phyloP scores from a whole-genome alignment of 2,797 vertebrate species.

The Ptychadena robeensis region DNA sequence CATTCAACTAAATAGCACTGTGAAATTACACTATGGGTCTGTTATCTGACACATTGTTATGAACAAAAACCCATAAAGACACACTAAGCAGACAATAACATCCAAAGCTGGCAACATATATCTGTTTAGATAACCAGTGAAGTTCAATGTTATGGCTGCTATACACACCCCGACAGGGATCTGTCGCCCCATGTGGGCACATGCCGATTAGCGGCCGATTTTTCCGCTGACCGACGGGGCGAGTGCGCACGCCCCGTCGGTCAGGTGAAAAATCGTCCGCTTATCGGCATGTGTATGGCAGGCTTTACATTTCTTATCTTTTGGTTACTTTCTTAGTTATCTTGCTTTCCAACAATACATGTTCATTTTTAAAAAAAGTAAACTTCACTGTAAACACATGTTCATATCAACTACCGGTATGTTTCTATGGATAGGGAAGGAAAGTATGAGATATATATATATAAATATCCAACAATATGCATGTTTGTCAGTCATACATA shows the following conservation, averaged over 20 bases:
- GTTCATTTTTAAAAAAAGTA: neutral
- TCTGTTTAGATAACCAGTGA: neutral
- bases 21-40: too few species aligned
- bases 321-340: neutral
- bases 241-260: too few species aligned
- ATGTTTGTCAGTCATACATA: neutral
- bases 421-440: neutral
- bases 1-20: too few species aligned
- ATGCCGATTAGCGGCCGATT: too few species aligned
- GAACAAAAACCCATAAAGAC: neutral
- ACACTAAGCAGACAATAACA: neutral
- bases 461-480: neutral
- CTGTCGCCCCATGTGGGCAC: too few species aligned
- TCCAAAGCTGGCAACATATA: neutral
- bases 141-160: too few species aligned
- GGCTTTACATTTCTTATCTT: neutral
- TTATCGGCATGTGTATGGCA: too few species aligned
- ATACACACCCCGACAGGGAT: too few species aligned
- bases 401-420: neutral
- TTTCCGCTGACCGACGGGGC: too few species aligned
- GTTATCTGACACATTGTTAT: too few species aligned
- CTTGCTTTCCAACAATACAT: neutral
- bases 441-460: neutral
- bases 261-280: too few species aligned
- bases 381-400: neutral